Percentiles rank a stretch among this genome's conserved stretches.
Conservation (phyloP, 92 coral and sea anemone genomes). For the Heliopora coerulea region DNA sequence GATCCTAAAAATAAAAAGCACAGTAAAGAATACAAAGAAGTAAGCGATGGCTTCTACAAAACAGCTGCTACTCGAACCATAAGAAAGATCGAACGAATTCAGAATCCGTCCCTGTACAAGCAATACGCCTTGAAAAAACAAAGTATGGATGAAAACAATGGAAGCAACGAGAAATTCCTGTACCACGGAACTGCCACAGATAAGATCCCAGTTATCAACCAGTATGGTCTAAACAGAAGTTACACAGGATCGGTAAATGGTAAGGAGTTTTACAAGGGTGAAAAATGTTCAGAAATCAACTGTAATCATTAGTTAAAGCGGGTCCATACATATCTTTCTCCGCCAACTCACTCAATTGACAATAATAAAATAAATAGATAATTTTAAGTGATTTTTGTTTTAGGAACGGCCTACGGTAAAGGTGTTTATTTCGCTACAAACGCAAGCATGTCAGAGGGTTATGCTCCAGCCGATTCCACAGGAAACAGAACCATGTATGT, state of each 20-base stretch:
- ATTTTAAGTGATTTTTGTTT: background rate
- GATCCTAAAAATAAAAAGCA: slow-evolving; percentile 43
- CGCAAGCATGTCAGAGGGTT: slow-evolving; percentile 53
- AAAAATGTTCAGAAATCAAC: no score
- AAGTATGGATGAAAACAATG: slow-evolving; percentile 59
- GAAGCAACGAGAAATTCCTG: slow-evolving; percentile 62
- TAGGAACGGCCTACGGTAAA: slow-evolving; percentile 54
- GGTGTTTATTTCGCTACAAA: slow-evolving; percentile 69
- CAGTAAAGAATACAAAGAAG: slow-evolving; percentile 44
- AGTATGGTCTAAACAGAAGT: slow-evolving; percentile 67
- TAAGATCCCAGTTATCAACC: slow-evolving; percentile 48
- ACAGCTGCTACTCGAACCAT: slow-evolving; percentile 37
- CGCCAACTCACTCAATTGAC: no score
- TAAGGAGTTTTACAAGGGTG: no score
- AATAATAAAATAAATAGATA: no score
- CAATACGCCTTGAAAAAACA: slow-evolving; percentile 51
- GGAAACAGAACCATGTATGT: slow-evolving; percentile 64
- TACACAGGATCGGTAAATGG: slow-evolving; percentile 66
- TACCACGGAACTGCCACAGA: slow-evolving; percentile 62
- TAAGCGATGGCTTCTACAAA: slow-evolving; percentile 14
- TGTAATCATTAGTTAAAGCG: no score
- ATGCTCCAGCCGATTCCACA: slow-evolving; percentile 48
- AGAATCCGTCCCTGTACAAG: slow-evolving; percentile 54
- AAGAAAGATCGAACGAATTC: slow-evolving; percentile 56
- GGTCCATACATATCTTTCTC: no score